Conservation (phyloP, 2,797 vertebrate genomes). For the Poecilia wingei region DNA sequence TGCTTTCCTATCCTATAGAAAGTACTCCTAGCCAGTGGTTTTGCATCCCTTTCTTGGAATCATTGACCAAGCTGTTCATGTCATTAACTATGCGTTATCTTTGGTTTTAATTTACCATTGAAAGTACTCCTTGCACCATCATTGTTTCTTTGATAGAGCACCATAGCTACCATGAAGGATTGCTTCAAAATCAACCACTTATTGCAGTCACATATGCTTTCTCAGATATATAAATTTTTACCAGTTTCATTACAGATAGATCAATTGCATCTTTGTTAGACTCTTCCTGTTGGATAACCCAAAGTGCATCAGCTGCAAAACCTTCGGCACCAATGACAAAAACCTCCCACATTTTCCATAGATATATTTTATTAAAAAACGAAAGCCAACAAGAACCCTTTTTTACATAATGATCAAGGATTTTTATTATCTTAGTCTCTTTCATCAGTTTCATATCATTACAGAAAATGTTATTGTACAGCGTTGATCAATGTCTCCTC, state of each 20-base stretch:
- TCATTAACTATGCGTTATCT: not conserved
- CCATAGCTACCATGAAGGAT: not conserved
- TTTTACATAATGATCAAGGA: slow-evolving; percentile 99
- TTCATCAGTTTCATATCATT: slow-evolving; percentile 99
- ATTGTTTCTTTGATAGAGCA: not conserved
- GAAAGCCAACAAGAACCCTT: slow-evolving; percentile 80
- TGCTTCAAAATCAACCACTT: not conserved
- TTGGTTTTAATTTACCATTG: not conserved
- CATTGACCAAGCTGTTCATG: not conserved
- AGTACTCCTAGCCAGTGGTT: not conserved
- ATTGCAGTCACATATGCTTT: not conserved
- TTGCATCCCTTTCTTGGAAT: not conserved
- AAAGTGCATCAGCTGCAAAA: not conserved
- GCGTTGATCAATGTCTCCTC: slow-evolving; percentile 98
- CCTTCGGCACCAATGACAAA: slow-evolving; percentile 47
- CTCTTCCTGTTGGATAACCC: not conserved
- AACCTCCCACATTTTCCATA: slow-evolving; percentile 62
- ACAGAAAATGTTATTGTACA: slow-evolving; percentile 99
- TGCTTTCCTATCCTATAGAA: not conserved
- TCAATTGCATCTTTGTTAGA: not conserved
- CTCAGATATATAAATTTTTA: not conserved
- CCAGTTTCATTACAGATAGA: not conserved
- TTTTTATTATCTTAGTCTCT: slow-evolving; percentile 94
- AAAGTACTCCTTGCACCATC: not conserved
- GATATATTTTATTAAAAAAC: slow-evolving; percentile 80